These are phyloP conservation scores for Cheirogaleus medius DNA, from an alignment of 2,113 vertebrate genomes.

Conservation along the genomic window DNA sequence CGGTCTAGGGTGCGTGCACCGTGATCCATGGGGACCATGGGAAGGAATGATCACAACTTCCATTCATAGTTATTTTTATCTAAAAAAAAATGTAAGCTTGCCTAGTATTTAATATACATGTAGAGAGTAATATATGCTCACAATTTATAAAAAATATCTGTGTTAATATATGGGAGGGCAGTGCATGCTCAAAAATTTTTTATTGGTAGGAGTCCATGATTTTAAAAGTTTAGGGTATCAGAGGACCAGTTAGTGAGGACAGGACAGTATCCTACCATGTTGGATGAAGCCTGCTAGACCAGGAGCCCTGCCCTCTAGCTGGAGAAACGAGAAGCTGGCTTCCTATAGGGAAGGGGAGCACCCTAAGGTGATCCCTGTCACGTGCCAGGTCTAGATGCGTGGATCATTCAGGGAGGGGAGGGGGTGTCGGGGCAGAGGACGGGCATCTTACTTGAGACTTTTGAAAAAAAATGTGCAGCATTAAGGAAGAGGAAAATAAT, in stretches of 20 bases:
- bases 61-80: not conserved
- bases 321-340: not conserved
- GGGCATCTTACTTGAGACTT: not conserved
- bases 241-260: not conserved
- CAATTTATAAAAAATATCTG: not conserved
- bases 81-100: not conserved
- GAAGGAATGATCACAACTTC: not conserved
- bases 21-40: not conserved
- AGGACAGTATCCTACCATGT: not conserved
- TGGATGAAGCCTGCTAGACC: not conserved
- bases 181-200: not conserved
- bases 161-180: too few species aligned
- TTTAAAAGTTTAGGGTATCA: not conserved
- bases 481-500: not conserved
- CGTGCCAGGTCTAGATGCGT: not conserved
- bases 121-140: not conserved
- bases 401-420: not conserved
- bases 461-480: not conserved
- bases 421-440: not conserved
- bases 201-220: not conserved
- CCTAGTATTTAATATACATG: not conserved
- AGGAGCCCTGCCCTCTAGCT: not conserved
- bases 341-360: not conserved
- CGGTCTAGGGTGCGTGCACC: fast-evolving
- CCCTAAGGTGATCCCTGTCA: not conserved